These are phyloP conservation scores for Cepphus grylle DNA, from an alignment of 2,113 vertebrate species.

Conservation along the genomic window DNA sequence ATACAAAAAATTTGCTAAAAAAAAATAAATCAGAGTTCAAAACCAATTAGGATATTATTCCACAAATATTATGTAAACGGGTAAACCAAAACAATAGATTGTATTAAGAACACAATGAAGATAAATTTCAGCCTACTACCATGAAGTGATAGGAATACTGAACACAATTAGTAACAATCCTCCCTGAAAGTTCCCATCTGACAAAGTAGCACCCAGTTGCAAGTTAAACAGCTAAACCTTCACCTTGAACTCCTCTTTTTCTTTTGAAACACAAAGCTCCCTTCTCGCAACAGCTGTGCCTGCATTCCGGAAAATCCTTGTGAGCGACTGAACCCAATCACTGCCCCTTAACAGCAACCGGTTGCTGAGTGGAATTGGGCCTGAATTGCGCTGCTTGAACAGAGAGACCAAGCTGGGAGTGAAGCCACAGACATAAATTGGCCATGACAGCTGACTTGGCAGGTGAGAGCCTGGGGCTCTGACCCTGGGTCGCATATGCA, in stretches of 20 bases:
- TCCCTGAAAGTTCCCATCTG: not conserved
- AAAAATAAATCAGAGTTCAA: not conserved
- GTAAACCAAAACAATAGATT: not conserved
- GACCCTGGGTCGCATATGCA: not conserved
- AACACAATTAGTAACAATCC: not conserved
- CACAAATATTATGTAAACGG: not conserved
- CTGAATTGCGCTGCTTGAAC: not conserved
- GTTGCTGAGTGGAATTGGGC: not conserved
- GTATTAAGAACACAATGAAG: not conserved
- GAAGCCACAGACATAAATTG: not conserved
- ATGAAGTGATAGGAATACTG: not conserved
- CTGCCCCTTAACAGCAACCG: not conserved
- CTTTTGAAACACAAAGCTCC: not conserved
- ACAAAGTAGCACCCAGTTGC: not conserved
- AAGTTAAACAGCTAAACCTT: not conserved
- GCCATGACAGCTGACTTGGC: not conserved
- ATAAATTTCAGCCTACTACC: not conserved
- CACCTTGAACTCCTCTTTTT: not conserved
- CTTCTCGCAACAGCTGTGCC: not conserved
- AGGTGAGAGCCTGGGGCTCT: not conserved
- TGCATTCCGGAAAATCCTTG: not conserved
- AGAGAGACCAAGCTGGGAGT: not conserved
- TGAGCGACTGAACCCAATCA: not conserved
- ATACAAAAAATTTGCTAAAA: not conserved
- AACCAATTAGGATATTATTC: not conserved